Evolutionary conservation across 2,888 invertebrate genomes (phyloP).

Genomic region (Autographa pulchrina): DNA sequence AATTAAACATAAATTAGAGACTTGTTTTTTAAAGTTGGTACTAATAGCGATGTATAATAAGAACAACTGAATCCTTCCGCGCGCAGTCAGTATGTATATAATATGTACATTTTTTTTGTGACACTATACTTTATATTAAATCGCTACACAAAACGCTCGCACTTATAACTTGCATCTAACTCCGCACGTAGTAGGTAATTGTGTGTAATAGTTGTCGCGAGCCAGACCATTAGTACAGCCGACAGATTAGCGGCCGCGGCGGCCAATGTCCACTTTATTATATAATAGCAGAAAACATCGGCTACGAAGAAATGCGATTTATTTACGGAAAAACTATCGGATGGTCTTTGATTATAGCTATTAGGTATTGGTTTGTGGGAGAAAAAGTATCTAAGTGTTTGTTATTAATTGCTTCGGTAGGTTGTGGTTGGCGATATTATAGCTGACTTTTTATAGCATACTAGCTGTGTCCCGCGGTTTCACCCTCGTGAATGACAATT

Average conservation of each 20-base stretch:
- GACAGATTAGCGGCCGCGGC: slow-evolving; percentile 38
- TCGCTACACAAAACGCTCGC: not conserved
- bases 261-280: slow-evolving; percentile 15
- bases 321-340: slow-evolving; percentile 36
- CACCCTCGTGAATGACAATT: too few species aligned
- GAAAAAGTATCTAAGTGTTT: not conserved
- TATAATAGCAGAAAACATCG: slow-evolving; percentile 38
- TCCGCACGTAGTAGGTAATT: slow-evolving; percentile 68
- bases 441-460: not conserved
- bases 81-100: too few species aligned
- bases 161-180: not conserved
- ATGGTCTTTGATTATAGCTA: slow-evolving; percentile 29
- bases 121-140: too few species aligned
- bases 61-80: too few species aligned
- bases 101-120: too few species aligned
- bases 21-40: too few species aligned
- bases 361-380: not conserved
- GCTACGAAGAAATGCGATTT: slow-evolving; percentile 31
- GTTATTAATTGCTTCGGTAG: not conserved
- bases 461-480: too few species aligned
- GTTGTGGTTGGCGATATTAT: not conserved
- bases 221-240: slow-evolving; percentile 63
- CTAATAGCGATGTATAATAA: too few species aligned
- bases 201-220: slow-evolving; percentile 75
- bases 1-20: too few species aligned